Evolutionary conservation across 2,888 invertebrate genomes (phyloP).

Genomic region (Coelogynopora nodosa): DNA sequence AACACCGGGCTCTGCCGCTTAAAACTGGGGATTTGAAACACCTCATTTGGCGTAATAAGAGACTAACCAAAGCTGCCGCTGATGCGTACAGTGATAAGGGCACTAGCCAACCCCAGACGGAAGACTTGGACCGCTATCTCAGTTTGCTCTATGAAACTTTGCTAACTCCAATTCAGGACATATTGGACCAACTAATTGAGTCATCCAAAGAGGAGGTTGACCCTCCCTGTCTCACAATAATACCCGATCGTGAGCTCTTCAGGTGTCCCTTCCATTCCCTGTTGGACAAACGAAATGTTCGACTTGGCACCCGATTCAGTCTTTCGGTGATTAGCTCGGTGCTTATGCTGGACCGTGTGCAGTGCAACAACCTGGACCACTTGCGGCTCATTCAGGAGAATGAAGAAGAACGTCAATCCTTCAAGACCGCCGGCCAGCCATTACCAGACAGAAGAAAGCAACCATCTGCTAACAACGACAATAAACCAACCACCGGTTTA

Average conservation of each 20-base stretch:
- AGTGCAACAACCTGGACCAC: neutral
- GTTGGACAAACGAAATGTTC: neutral
- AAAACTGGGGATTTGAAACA: neutral
- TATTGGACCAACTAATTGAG: neutral
- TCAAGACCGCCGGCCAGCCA: neutral
- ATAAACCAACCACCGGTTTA: neutral
- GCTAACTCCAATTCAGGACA: neutral
- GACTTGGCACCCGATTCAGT: neutral
- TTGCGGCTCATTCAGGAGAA: neutral
- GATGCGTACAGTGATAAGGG: neutral
- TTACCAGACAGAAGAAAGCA: too few species aligned
- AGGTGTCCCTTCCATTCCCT: neutral
- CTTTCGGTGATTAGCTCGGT: neutral
- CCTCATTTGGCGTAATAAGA: neutral
- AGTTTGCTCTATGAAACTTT: neutral
- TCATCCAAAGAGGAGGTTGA: neutral
- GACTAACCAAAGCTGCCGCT: neutral
- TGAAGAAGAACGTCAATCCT: neutral
- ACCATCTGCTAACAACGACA: neutral
- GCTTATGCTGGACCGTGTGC: neutral
- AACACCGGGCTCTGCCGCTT: conserved; percentile 8
- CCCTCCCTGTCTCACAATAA: neutral
- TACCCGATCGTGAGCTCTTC: conserved; percentile 16
- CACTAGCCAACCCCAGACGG: neutral
- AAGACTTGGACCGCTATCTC: neutral